Base-by-base conservation (phyloP, 2,888 invertebrate species). In the Harpalus rufipes region DNA sequence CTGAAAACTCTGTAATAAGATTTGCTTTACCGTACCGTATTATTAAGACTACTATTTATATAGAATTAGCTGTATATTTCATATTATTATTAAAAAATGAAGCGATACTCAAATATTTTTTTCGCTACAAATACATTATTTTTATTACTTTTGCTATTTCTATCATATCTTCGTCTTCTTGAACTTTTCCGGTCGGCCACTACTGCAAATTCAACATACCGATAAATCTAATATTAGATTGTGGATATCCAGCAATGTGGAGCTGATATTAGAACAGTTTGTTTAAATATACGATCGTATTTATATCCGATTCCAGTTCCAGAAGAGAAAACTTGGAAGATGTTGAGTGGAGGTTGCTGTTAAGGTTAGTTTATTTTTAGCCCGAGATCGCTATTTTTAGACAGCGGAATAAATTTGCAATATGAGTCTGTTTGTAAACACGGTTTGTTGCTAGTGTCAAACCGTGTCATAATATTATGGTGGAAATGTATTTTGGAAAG, bases 271-370 rank as follows among this genome's bases (percentile, higher is more conserved):
- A 74, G 72, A 44, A 44, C 44, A 18, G 44, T 74, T 74, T 74
- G 72, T 74, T 74, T 74, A 44, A 74, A 74, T 74, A 74, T 74
- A 74, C 72, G 44, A 51, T 44, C 41, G 72, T 74, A 74, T 74
- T 74, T 74, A 74, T 74, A 74, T 74, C 72, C 72, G 18, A 44
- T 41, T 14, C 16, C 8, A 74, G 72, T 74, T 51, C 44, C 44
- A 18, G 18, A 12, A 14, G 6, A 14, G 18, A 16, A 59, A 16
- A 59, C n/a, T 18, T 16, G 14, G 14, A 14, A 14, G 59, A 16
- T 59, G 59, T 59, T 59, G 59, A 59, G 59, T 18, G 59, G 59
- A 51, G 44, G 8, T 51, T 51, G 44, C 44, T 51, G 44, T 51
- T 32, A 51, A 51, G 44, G 44, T 51, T 51, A 32, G 44, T 12